Conservation (phyloP, 2,797 vertebrate genomes). For the Sparidentex hasta region DNA sequence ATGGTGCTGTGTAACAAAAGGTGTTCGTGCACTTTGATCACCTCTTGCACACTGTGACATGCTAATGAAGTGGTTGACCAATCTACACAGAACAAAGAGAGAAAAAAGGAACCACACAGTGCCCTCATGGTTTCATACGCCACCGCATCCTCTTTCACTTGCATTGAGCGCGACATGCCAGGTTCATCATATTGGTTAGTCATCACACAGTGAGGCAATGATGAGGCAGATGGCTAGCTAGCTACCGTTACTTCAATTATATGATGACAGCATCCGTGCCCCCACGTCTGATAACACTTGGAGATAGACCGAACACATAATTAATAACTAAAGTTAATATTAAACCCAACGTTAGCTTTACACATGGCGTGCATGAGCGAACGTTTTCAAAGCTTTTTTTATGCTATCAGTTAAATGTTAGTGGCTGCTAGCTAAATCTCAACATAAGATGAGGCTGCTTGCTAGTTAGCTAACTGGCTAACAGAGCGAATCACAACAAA, state of each 20-base stretch:
- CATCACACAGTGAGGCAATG: conserved; percentile 10
- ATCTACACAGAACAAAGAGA: conserved; percentile 41
- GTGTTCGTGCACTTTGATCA: conserved; percentile 29
- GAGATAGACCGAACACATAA: background rate
- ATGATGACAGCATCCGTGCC: conserved; percentile 29
- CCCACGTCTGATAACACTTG: background rate
- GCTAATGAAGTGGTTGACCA: conserved; percentile 57
- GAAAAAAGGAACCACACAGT: conserved; percentile 5
- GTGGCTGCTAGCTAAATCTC: conserved; percentile 15
- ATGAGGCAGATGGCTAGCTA: conserved; percentile 29
- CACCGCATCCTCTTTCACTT: conserved; percentile 53
- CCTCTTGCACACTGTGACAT: conserved; percentile 8
- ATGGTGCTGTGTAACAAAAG: background rate
- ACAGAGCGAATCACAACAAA: conserved; percentile 48
- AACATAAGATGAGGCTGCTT: background rate
- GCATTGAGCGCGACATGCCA: background rate
- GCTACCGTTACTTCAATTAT: conserved; percentile 25
- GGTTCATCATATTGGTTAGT: conserved; percentile 7
- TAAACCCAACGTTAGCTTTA: too few relatives aligned
- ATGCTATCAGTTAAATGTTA: background rate
- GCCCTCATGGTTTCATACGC: conserved; percentile 21
- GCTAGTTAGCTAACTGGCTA: conserved; percentile 48
- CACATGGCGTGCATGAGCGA: background rate
- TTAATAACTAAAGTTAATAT: background rate
- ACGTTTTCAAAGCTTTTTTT: background rate